Evolutionary conservation across 2,113 vertebrate genomes (phyloP), one percentile per base, ranked within the genome.

Genomic region (Lophura nycthemera): DNA sequence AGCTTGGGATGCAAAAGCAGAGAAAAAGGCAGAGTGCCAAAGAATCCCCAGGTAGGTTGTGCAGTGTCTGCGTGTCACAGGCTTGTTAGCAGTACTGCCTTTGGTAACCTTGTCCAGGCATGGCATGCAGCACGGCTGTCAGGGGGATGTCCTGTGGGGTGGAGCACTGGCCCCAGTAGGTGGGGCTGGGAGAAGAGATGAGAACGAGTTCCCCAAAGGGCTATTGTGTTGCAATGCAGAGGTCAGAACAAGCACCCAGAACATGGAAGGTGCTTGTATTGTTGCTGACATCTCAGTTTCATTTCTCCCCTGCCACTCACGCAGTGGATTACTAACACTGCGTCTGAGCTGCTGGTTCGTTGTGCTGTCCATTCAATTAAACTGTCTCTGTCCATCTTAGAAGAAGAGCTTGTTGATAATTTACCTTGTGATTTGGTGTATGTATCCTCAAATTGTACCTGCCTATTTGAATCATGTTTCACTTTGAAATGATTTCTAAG

Each of bases 401-500:
- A 72, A 63, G 64, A 83, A 47, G 80, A 76, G 34, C 38, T 76
- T 27, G 34, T 12, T 92, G 80, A 52, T 71, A 66, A 85, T 91
- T 93, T 73, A 59, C 45, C 59, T 32, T 56, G 32, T 74, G 87
- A 57, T 63, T 89, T 79, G 75, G 43, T 67, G 71, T 36, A 45
- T 80, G 6, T 34, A 67, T 91, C 50, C 67, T 91, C 64, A 77
- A 74, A 91, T 71, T 64, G 10, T 71, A 67, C 75, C 87, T 6
- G 0, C 52, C 47, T 80, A 7, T 83, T 89, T 83, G 64, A 73
- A 34, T 89, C 82, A 29, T 86, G 50, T 86, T 89, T 91, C 69
- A 57, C 25, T 81, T 87, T 19, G 50, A 91, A 91, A 94, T 69
- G 1, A 91, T 95, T 89, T 93, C 57, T 80, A 36, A 76, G 13